Evolutionary conservation across 2,888 invertebrate genomes (phyloP).

Genomic region (Stenotaenia linearis): DNA sequence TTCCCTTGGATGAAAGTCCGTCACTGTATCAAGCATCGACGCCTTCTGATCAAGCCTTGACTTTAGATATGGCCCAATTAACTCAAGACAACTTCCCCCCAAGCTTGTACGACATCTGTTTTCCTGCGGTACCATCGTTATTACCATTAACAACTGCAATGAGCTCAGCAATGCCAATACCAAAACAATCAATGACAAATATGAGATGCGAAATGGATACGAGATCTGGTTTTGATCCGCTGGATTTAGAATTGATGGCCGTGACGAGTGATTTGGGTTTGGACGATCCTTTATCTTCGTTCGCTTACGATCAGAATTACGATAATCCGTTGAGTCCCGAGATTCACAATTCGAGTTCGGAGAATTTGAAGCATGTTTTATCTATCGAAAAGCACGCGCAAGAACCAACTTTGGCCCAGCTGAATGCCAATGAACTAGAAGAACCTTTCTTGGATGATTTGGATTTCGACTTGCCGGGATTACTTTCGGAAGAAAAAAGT

Average conservation of each 20-base stretch:
- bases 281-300: constrained; percentile 17
- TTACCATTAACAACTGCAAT: not conserved
- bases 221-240: not conserved
- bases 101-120: not conserved
- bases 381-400: constrained; percentile 6
- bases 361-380: constrained; percentile 4
- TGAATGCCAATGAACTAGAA: constrained; percentile 66
- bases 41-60: constrained; percentile 16
- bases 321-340: constrained; percentile 27
- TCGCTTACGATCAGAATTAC: not conserved
- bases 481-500: constrained; percentile 61
- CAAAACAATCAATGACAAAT: not conserved
- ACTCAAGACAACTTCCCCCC: not conserved
- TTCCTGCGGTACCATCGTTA: not conserved
- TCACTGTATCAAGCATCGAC: constrained; percentile 11
- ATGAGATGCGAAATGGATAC: not conserved
- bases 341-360: constrained; percentile 4
- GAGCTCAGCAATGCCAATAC: constrained; percentile 20
- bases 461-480: constrained; percentile 79
- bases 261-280: constrained; percentile 8
- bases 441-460: constrained; percentile 75
- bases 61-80: constrained; percentile 13
- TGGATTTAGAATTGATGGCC: constrained; percentile 13
- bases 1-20: constrained; percentile 3
- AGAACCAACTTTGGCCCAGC: constrained; percentile 69